A percentile compares a stretch with the other conserved stretches of the same genome.
These are phyloP conservation scores for Globodera rostochiensis DNA, from an alignment of 1,140 invertebrate genomes.

Conservation along the genomic window DNA sequence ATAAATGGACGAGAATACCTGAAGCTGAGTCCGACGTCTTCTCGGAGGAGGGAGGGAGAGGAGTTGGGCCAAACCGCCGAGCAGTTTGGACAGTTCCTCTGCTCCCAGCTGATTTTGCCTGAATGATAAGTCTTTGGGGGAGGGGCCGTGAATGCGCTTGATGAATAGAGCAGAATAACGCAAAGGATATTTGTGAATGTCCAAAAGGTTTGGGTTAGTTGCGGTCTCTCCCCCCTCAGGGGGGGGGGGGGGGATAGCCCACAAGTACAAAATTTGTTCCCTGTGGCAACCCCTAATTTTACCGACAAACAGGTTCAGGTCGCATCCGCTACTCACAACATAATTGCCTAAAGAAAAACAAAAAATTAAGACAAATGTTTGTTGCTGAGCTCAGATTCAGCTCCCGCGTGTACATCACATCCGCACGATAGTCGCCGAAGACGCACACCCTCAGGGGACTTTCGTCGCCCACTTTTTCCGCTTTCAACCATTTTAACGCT, in stretches of 20 bases:
- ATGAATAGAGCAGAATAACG: no score
- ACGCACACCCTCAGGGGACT: constrained; percentile 11
- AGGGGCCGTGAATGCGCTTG: no score
- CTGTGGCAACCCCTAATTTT: background rate
- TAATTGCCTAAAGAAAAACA: background rate
- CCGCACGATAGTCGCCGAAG: constrained; percentile 23
- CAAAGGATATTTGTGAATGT: no score
- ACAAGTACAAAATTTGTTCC: no score
- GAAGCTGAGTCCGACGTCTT: constrained; percentile 7
- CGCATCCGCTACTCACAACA: constrained; percentile 3
- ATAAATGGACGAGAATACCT: background rate
- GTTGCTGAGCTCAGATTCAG: constrained; percentile 1
- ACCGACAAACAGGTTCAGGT: constrained; percentile 24
- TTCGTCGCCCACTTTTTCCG: background rate
- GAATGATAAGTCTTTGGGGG: background rate
- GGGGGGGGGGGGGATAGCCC: background rate
- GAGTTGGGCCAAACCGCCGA: background rate
- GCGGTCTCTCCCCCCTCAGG: no score
- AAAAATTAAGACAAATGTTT: background rate
- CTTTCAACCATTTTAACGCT: background rate
- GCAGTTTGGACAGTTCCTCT: constrained; percentile 14
- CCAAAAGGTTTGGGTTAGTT: no score
- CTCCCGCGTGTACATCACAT: constrained; percentile 8
- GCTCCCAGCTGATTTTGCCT: constrained; percentile 34
- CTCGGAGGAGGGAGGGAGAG: background rate